Conservation (phyloP, 2,888 invertebrate genomes). For the Brenthis ino region DNA sequence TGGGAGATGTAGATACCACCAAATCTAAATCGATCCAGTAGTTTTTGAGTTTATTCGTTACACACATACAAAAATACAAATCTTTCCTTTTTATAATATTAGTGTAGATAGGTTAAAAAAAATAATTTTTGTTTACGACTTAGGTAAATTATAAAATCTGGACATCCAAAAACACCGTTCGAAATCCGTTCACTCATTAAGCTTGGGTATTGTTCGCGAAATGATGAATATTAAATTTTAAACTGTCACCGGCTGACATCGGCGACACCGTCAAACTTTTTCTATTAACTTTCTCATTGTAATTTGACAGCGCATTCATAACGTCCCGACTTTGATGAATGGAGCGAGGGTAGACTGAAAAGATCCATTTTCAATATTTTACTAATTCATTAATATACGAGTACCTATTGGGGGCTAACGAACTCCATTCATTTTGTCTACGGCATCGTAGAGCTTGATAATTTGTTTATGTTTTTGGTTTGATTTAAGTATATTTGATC, state of each 20-base stretch:
- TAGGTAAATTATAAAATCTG: too few relatives aligned
- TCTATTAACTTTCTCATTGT: constrained; percentile 79
- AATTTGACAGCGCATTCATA: constrained; percentile 77
- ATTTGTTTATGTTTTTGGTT: constrained; percentile 5
- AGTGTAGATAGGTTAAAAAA: too few relatives aligned
- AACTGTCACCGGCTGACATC: constrained; percentile 48
- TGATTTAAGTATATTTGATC: not conserved
- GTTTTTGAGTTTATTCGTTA: too few relatives aligned
- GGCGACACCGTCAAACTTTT: constrained; percentile 72
- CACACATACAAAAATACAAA: too few relatives aligned
- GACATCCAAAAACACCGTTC: constrained; percentile 2
- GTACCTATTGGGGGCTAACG: not conserved
- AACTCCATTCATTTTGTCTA: not conserved
- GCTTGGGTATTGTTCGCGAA: constrained; percentile 42
- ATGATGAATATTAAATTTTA: constrained; percentile 68
- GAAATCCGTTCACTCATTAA: constrained; percentile 44
- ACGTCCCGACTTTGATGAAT: constrained; percentile 72
- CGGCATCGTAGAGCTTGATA: not conserved
- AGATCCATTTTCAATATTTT: constrained; percentile 11
- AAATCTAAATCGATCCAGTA: too few relatives aligned
- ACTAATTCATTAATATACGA: constrained; percentile 5
- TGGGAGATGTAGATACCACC: too few relatives aligned
- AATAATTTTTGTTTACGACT: too few relatives aligned
- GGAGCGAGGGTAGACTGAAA: constrained; percentile 31
- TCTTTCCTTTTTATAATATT: too few relatives aligned